These are phyloP conservation scores for Paralinhomoeus sp. DNA, from an alignment of 2,888 invertebrate genomes.

Conservation along the genomic window DNA sequence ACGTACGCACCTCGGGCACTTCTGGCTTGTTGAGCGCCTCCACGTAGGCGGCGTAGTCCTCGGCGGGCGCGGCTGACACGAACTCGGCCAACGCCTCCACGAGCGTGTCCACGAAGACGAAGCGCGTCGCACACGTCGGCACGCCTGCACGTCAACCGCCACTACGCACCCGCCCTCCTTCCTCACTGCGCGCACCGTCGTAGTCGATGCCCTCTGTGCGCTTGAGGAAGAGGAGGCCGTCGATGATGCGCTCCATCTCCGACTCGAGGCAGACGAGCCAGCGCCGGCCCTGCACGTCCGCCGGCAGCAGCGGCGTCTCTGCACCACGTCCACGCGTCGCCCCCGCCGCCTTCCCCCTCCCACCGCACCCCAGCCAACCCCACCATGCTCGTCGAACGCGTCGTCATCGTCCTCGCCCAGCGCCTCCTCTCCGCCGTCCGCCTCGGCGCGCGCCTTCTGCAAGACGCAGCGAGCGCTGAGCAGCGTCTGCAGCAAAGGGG, in stretches of 20 bases:
- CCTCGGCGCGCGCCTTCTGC: too few relatives aligned
- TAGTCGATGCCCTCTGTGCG: not conserved
- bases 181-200: not conserved
- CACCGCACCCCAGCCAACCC: too few relatives aligned
- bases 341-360: too few relatives aligned
- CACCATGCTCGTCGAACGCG: too few relatives aligned
- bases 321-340: too few relatives aligned
- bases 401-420: too few relatives aligned
- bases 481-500: too few relatives aligned
- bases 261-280: not conserved
- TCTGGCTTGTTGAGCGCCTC: not conserved
- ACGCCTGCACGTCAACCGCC: not conserved
- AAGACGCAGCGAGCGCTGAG: too few relatives aligned
- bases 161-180: not conserved
- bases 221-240: not conserved
- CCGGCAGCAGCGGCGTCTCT: constrained; percentile 1
- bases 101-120: not conserved
- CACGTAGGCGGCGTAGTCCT: not conserved
- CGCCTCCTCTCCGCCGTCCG: too few relatives aligned
- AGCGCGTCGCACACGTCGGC: constrained; percentile 1
- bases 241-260: not conserved
- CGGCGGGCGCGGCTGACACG: not conserved
- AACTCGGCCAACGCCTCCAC: not conserved
- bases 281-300: constrained; percentile 1
- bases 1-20: not conserved